Base-by-base conservation (phyloP, 2,113 vertebrate genomes). In the Vicugna pacos region DNA sequence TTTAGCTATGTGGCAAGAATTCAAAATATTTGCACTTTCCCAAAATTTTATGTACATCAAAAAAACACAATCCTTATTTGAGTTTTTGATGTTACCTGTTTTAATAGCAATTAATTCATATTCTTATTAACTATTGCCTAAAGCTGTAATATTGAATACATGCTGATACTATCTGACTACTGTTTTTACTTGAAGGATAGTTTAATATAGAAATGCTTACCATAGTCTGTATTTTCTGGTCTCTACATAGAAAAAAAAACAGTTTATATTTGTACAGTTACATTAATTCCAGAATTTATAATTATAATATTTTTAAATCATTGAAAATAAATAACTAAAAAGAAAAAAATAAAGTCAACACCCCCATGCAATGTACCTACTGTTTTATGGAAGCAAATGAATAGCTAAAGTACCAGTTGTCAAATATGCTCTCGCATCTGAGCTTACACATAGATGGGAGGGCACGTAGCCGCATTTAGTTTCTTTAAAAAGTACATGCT, bases 231-330 rank as follows among this genome's bases (percentile, higher is more conserved):
- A 91, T 93, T 96, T 54, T 81, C 72, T 73, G 11, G 24, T 48
- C 15, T 88, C 28, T 83, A 65, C 65, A 67, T 58, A 89, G 67
- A 64, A 81, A 38, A 95, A n/a, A 73, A 69, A 67, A 26, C 38
- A 67, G 73, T 79, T 94, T 92, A 93, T 96, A 94, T 93, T 91
- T 97, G 95, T 95, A 91, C 0, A 95, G 50, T 82, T 95, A 86
- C 10, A 96, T 96, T 94, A 96, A 97, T 97, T 96, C 26, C 35
- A 94, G 69, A 97, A 97, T 96, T 92, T 91, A 50, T 97, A 95
- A 94, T 97, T 96, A 96, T 89, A 96, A 93, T 95, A 95, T 92
- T 97, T 97, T 96, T 38, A 84, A 96, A 96, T 96, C 73, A 88
- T 54, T 65, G 42, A 94, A 97, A 96, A 93, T 84, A 96, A 97